Evolutionary conservation across 2,797 vertebrate species (phyloP).

Genomic region (Tinamus major): DNA sequence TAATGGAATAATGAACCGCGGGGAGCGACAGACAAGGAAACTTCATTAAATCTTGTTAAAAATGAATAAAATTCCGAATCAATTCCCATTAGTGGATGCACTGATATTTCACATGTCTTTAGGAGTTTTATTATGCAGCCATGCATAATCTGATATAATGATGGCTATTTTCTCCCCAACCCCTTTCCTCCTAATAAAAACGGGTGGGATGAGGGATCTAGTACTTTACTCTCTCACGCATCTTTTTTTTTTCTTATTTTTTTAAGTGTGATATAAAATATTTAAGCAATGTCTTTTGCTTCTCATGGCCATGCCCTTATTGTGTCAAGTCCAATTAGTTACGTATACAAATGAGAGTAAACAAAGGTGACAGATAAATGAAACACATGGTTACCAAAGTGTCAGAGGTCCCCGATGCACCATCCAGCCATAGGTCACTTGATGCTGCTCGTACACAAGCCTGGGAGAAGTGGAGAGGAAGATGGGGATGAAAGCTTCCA

Average conservation of each 20-base stretch:
- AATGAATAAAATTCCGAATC: conserved; percentile 82
- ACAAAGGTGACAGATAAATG: conserved; percentile 81
- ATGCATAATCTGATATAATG: conserved; percentile 55
- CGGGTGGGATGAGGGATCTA: conserved; percentile 16
- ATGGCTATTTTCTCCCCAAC: conserved; percentile 30
- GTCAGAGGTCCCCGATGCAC: conserved; percentile 30
- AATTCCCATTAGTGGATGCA: conserved; percentile 78
- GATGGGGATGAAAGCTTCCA: conserved; percentile 11
- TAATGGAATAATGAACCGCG: conserved; percentile 77
- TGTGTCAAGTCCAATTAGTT: conserved; percentile 83
- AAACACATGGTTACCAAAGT: conserved; percentile 61
- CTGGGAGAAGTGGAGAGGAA: conserved; percentile 25
- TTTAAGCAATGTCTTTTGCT: conserved; percentile 78
- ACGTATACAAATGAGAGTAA: conserved; percentile 78
- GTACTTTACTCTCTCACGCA: neutral
- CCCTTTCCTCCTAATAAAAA: conserved; percentile 71
- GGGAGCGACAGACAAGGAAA: conserved; percentile 76
- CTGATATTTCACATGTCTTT: conserved; percentile 60
- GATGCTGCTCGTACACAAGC: neutral
- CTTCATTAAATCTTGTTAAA: conserved; percentile 83
- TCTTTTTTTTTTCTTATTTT: neutral
- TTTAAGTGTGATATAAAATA: conserved; percentile 77
- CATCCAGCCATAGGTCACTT: conserved; percentile 30
- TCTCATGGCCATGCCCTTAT: conserved; percentile 80
- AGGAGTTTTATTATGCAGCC: conserved; percentile 77